Conservation (phyloP, 2,113 vertebrate species). For the Carlito syrichta region DNA sequence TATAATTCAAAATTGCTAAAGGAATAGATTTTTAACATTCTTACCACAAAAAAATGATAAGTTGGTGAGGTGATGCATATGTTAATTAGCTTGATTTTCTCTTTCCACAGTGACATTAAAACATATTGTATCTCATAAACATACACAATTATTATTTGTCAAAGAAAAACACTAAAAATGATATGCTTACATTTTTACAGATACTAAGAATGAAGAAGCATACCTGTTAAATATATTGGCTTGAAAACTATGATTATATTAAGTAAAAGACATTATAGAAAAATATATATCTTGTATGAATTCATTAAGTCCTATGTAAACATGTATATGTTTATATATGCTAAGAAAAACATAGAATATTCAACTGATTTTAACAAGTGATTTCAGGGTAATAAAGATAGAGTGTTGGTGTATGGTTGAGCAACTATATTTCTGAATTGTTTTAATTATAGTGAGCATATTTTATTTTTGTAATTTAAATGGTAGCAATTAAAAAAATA, state of each 20-base stretch:
- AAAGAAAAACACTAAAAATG: background rate
- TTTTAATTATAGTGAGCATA: background rate
- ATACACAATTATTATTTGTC: background rate
- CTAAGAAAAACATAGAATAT: slow-evolving; percentile 4
- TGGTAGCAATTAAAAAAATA: background rate
- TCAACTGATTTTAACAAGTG: slow-evolving; percentile 30
- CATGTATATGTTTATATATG: background rate
- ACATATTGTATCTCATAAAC: background rate
- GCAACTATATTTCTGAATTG: slow-evolving; percentile 16
- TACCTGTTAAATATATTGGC: background rate
- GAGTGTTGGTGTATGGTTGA: background rate
- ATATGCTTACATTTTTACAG: background rate
- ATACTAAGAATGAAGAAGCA: background rate
- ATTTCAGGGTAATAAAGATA: slow-evolving; percentile 12
- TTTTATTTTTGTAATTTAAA: slow-evolving; percentile 48
- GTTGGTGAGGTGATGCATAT: background rate
- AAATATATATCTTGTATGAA: background rate
- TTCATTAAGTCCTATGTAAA: background rate
- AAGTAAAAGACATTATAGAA: slow-evolving; percentile 22
- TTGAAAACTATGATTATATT: slow-evolving; percentile 26
- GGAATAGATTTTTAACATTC: background rate
- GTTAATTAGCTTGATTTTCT: background rate
- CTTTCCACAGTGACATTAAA: background rate
- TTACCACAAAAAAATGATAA: background rate
- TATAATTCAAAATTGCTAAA: background rate